These are phyloP conservation scores for Dreissena rostriformis DNA, from an alignment of 1,140 invertebrate species.

Conservation along the genomic window DNA sequence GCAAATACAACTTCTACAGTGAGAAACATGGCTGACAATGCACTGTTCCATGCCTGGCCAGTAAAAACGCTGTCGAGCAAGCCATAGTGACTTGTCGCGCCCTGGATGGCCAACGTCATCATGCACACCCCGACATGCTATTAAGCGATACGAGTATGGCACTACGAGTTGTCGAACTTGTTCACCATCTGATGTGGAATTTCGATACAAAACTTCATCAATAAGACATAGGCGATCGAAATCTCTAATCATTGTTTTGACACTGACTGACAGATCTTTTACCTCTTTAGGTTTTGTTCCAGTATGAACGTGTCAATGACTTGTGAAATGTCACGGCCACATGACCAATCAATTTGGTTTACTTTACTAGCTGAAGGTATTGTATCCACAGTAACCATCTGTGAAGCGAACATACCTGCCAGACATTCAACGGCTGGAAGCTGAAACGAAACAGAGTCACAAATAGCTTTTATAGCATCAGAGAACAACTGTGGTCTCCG, in stretches of 20 bases:
- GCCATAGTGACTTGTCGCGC: neutral
- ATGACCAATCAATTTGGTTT: neutral
- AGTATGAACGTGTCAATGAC: neutral
- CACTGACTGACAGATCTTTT: neutral
- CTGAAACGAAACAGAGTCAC: neutral
- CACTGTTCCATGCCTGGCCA: constrained; percentile 12
- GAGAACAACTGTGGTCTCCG: neutral
- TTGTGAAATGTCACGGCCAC: neutral
- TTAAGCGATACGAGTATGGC: neutral
- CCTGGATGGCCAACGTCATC: constrained; percentile 24
- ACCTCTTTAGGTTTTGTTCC: neutral
- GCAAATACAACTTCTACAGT: constrained; percentile 19
- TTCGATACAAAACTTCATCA: neutral
- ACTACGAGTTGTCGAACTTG: neutral
- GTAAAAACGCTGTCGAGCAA: neutral
- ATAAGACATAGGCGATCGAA: neutral
- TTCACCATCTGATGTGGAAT: neutral
- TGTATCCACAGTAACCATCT: neutral
- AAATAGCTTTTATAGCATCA: neutral
- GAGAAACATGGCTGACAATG: neutral
- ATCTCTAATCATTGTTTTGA: neutral
- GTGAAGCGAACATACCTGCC: neutral
- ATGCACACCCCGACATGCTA: neutral
- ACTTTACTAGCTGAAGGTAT: neutral
- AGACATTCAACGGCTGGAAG: neutral